A percentile compares a stretch with the other conserved stretches of the same genome.
phyloP scores from a whole-genome alignment of 2,888 invertebrate genomes.

The Lathronympha strigana region DNA sequence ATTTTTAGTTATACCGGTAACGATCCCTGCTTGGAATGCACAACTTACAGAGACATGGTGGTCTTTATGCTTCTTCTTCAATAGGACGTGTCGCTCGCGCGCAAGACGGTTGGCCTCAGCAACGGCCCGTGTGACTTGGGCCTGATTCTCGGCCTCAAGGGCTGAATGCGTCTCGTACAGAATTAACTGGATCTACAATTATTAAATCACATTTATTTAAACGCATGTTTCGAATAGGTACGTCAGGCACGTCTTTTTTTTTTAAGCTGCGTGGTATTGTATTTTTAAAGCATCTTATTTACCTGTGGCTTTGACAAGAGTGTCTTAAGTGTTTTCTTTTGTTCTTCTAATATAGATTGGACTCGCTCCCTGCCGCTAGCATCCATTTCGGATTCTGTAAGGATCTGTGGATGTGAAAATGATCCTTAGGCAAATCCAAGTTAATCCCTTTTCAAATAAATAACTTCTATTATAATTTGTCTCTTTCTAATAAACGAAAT shows the following conservation, averaged over 20 bases:
- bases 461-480: too few species aligned
- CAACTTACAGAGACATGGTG: conserved; percentile 54
- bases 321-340: conserved; percentile 88
- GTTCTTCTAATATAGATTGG: conserved; percentile 88
- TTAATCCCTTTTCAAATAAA: too few species aligned
- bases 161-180: conserved; percentile 93
- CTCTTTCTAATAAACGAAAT: too few species aligned
- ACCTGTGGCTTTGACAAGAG: conserved; percentile 92
- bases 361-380: conserved; percentile 85
- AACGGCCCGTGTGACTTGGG: conserved; percentile 88
- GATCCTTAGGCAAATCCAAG: too few species aligned
- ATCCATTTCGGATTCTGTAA: conserved; percentile 88
- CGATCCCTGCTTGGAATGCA: too few species aligned
- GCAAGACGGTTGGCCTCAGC: conserved; percentile 89
- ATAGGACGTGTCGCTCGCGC: conserved; percentile 86
- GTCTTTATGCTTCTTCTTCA: conserved; percentile 64
- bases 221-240: too few species aligned
- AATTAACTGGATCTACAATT: conserved; percentile 88
- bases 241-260: too few species aligned
- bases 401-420: conserved; percentile 60
- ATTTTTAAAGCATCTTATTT: too few species aligned
- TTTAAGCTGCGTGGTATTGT: not conserved
- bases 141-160: conserved; percentile 89
- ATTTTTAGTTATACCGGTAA: too few species aligned
- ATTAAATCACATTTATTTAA: too few species aligned